These are phyloP conservation scores for Spea bombifrons DNA, from an alignment of 2,113 vertebrate genomes.

Conservation along the genomic window DNA sequence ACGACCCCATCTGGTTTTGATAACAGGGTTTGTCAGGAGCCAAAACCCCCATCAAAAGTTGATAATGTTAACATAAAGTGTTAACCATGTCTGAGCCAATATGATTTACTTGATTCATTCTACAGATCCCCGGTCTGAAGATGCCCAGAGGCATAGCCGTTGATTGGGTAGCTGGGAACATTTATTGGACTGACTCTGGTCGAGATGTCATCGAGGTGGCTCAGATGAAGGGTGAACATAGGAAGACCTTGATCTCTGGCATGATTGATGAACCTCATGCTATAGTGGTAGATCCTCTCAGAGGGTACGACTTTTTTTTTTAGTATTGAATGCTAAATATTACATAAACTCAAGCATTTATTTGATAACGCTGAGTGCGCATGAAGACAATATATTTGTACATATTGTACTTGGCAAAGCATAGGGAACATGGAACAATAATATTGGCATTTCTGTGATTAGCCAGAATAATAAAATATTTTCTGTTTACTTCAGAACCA, in stretches of 20 bases:
- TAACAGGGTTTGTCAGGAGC: too few species aligned
- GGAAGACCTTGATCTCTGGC: conserved; percentile 92
- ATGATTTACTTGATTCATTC: neutral
- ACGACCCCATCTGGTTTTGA: too few species aligned
- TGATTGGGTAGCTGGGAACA: conserved; percentile 94
- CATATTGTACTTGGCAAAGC: too few species aligned
- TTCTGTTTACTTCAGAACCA: conserved; percentile 68
- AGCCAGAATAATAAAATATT: neutral
- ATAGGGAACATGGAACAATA: too few species aligned
- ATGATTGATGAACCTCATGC: conserved; percentile 97
- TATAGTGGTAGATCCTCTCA: conserved; percentile 88
- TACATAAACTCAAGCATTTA: neutral
- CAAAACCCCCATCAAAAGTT: too few species aligned
- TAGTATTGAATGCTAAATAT: neutral
- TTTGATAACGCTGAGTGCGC: too few species aligned
- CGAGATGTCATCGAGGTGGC: conserved; percentile 95
- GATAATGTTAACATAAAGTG: too few species aligned
- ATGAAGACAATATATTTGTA: too few species aligned
- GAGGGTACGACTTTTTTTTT: conserved; percentile 68
- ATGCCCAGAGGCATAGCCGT: conserved; percentile 93
- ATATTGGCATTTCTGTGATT: too few species aligned
- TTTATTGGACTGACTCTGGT: conserved; percentile 96
- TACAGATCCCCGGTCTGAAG: conserved; percentile 88
- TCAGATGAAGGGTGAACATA: conserved; percentile 88
- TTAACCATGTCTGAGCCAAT: too few species aligned